phyloP scores from a whole-genome alignment of 2,888 invertebrate genomes.

The Drosophila mimetica region DNA sequence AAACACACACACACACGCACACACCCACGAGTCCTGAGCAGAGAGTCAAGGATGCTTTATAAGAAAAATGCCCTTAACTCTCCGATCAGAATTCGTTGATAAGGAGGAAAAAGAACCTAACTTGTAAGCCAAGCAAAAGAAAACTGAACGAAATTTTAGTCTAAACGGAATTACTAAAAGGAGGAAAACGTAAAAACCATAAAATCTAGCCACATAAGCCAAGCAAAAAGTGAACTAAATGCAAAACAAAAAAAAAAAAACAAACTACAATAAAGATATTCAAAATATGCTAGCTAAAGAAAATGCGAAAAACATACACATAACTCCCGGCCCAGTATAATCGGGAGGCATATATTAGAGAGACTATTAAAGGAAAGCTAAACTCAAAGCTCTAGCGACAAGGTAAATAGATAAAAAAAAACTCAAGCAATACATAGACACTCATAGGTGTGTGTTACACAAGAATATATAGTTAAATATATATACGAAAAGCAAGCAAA shows the following conservation, averaged over 20 bases:
- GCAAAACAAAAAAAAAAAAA: slow-evolving; percentile 25
- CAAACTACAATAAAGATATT: slow-evolving; percentile 75
- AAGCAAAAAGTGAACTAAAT: slow-evolving; percentile 53
- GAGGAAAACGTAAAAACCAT: slow-evolving; percentile 33
- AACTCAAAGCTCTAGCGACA: slow-evolving; percentile 42
- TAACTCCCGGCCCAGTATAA: slow-evolving; percentile 39
- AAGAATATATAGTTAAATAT: slow-evolving; percentile 70
- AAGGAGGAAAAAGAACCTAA: slow-evolving; percentile 39
- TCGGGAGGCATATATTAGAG: slow-evolving; percentile 55
- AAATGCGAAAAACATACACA: slow-evolving; percentile 53
- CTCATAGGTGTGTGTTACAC: slow-evolving; percentile 75
- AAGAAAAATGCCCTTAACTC: slow-evolving; percentile 11
- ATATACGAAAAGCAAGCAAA: slow-evolving; percentile 41
- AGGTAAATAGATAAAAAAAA: slow-evolving; percentile 40
- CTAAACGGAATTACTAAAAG: slow-evolving; percentile 48
- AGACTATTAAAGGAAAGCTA: slow-evolving; percentile 52
- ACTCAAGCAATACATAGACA: slow-evolving; percentile 78
- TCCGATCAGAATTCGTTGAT: slow-evolving; percentile 19
- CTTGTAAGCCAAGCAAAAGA: slow-evolving; percentile 64
- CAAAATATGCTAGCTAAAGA: slow-evolving; percentile 71
- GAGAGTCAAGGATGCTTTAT: slow-evolving; percentile 20
- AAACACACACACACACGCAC: slow-evolving; percentile 55
- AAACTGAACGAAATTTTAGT: slow-evolving; percentile 71
- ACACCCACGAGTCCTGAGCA: slow-evolving; percentile 28
- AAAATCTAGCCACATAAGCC: slow-evolving; percentile 41